These are phyloP conservation scores for Tridacna crocea DNA, from an alignment of 2,888 invertebrate genomes.

Conservation along the genomic window DNA sequence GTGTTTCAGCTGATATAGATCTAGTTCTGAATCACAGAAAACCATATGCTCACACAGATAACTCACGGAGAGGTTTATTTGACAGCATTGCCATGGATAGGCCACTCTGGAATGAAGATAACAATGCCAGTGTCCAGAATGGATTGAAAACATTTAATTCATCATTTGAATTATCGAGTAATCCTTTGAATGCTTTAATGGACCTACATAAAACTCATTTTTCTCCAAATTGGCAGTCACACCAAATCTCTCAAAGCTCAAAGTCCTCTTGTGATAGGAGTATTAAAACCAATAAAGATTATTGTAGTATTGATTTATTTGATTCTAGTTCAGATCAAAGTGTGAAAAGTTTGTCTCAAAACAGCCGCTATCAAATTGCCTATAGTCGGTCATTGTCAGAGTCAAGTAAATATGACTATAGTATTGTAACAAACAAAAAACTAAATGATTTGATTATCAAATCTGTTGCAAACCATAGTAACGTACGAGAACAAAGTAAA, in stretches of 20 bases:
- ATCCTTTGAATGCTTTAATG: conserved; percentile 4
- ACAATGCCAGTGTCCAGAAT: neutral
- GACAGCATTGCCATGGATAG: neutral
- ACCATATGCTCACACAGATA: neutral
- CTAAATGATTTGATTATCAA: conserved; percentile 50
- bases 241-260: neutral
- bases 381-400: conserved; percentile 50
- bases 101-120: neutral
- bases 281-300: neutral
- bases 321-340: conserved; percentile 17
- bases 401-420: conserved; percentile 40
- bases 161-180: neutral
- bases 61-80: conserved; percentile 8
- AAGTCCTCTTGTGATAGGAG: neutral
- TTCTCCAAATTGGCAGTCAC: neutral
- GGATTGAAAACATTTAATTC: conserved; percentile 7
- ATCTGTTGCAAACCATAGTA: conserved; percentile 42
- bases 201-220: conserved; percentile 19
- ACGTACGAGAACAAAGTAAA: conserved; percentile 9
- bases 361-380: neutral
- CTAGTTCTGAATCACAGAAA: neutral
- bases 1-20: neutral
- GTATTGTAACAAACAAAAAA: conserved; percentile 45
- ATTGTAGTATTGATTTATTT: conserved; percentile 9
- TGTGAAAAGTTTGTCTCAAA: neutral